These are phyloP conservation scores for Sarcophaga subvicina DNA, from an alignment of 2,888 invertebrate species.

Conservation along the genomic window DNA sequence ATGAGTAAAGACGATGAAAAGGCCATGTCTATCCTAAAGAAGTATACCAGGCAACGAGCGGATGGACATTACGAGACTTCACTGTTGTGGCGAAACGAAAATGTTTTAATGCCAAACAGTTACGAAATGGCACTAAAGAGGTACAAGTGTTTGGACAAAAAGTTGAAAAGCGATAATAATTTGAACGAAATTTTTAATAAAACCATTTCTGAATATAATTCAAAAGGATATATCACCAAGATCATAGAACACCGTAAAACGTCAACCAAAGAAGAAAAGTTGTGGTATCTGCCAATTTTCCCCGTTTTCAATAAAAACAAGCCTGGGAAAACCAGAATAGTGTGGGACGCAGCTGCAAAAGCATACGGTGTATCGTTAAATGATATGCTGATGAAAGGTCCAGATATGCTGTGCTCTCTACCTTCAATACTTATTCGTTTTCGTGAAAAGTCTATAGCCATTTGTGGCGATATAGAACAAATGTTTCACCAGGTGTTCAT, in stretches of 20 bases:
- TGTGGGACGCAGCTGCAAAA: slow-evolving; percentile 29
- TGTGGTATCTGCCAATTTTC: too few species aligned
- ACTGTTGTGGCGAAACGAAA: too few species aligned
- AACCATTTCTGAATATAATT: too few species aligned
- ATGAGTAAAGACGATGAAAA: slow-evolving; percentile 33
- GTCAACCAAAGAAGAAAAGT: too few species aligned
- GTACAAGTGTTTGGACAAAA: not conserved
- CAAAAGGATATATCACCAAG: too few species aligned
- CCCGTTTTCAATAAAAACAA: not conserved
- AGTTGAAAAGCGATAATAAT: slow-evolving; percentile 13
- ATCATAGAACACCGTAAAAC: too few species aligned
- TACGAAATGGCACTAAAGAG: not conserved
- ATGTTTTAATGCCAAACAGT: slow-evolving; percentile 13
- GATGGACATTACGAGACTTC: slow-evolving; percentile 46
- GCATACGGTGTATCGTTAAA: slow-evolving; percentile 44
- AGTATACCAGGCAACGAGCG: slow-evolving; percentile 20
- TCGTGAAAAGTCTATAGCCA: slow-evolving; percentile 34
- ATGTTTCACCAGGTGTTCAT: slow-evolving; percentile 60
- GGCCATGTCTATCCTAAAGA: slow-evolving; percentile 11
- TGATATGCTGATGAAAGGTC: slow-evolving; percentile 51
- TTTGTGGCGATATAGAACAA: slow-evolving; percentile 54
- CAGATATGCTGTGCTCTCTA: not conserved
- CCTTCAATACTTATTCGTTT: slow-evolving; percentile 24
- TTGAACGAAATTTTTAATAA: not conserved
- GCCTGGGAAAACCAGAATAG: slow-evolving; percentile 27